Conservation (phyloP, 2,888 invertebrate genomes). For the Oscheius sp. region DNA sequence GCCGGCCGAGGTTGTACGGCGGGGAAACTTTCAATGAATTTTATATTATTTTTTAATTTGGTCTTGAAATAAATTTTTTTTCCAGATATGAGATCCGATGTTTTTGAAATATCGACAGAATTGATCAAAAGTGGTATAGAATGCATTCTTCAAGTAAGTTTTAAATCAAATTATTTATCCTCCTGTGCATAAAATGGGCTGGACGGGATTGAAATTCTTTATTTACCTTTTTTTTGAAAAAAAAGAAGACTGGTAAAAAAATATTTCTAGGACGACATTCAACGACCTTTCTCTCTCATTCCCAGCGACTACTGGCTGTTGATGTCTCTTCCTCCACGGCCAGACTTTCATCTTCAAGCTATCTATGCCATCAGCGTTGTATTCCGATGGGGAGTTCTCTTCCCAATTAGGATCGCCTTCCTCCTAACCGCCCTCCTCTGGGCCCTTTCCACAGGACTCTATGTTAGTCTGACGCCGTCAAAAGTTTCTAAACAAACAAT, state of each 20-base stretch:
- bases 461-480: slow-evolving; percentile 20
- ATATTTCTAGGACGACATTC: slow-evolving; percentile 38
- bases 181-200: not conserved
- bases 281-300: slow-evolving; percentile 33
- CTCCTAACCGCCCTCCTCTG: slow-evolving; percentile 45
- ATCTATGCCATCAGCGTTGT: slow-evolving; percentile 28
- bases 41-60: no score
- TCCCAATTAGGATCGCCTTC: slow-evolving; percentile 54
- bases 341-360: not conserved
- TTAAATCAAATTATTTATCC: not conserved
- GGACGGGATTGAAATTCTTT: not conserved
- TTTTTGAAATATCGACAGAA: slow-evolving; percentile 2
- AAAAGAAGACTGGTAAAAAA: not conserved
- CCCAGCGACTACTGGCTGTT: slow-evolving; percentile 15
- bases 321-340: slow-evolving; percentile 4
- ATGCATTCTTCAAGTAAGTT: slow-evolving; percentile 32
- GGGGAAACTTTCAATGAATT: no score
- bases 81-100: not conserved
- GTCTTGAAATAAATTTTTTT: no score
- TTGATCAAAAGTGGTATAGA: slow-evolving; percentile 34
- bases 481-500: not conserved
- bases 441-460: slow-evolving; percentile 40
- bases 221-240: not conserved
- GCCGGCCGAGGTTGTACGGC: no score
- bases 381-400: slow-evolving; percentile 41